phyloP scores from a whole-genome alignment of 1,140 invertebrate species.

The Cotesia vestalis region DNA sequence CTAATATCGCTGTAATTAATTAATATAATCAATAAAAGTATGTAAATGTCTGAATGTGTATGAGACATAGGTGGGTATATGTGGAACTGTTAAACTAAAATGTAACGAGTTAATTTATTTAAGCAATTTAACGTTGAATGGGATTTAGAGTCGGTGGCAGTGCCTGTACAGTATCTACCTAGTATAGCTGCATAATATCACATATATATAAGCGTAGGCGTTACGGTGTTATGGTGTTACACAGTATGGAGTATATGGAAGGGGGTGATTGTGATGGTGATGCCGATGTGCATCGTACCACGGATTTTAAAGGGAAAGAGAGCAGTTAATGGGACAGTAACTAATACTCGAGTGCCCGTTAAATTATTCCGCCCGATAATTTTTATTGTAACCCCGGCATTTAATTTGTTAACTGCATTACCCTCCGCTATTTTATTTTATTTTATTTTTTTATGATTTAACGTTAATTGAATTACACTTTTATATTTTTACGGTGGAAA shows the following conservation, averaged over 20 bases:
- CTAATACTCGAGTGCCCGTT: slow-evolving; percentile 40
- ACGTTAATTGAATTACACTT: background rate
- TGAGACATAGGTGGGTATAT: too few relatives aligned
- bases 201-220: too few relatives aligned
- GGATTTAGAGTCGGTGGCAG: too few relatives aligned
- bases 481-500: background rate
- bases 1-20: too few relatives aligned
- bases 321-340: slow-evolving; percentile 35
- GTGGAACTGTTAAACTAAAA: too few relatives aligned
- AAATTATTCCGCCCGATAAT: slow-evolving; percentile 45
- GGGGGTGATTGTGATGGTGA: background rate
- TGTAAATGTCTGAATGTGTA: too few relatives aligned
- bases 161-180: too few relatives aligned
- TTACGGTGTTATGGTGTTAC: too few relatives aligned
- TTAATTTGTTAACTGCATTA: slow-evolving; percentile 19
- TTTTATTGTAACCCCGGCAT: slow-evolving; percentile 39
- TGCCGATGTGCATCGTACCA: background rate
- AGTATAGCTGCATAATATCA: background rate
- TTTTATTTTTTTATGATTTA: background rate
- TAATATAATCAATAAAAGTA: too few relatives aligned
- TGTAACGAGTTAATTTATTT: slow-evolving; percentile 39
- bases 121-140: slow-evolving; percentile 35
- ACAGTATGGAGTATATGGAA: too few relatives aligned
- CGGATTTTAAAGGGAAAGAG: slow-evolving; percentile 26
- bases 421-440: background rate